Base-by-base conservation (phyloP, 2,113 vertebrate genomes). In the Corythornis cristatus region DNA sequence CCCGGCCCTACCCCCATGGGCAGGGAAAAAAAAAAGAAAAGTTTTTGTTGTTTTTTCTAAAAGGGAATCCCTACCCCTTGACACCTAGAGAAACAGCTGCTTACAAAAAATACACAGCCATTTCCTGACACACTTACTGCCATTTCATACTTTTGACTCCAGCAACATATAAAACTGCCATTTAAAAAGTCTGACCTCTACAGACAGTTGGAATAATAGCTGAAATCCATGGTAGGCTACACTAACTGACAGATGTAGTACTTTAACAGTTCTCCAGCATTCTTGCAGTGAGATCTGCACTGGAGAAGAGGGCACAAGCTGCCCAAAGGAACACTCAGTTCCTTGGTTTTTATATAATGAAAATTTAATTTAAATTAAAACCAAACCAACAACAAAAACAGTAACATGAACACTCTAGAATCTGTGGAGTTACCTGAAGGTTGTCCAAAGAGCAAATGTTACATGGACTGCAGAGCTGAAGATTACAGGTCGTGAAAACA, bases 301-400 rank as follows among this genome's bases (percentile, higher is more conserved):
- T 64, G 35, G 28, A 82, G 70, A 85, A 75, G 19, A 82, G 40
- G 11, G 19, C 17, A 33, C 11, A 28, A 35, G 12, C 20, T 74
- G 8, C 23, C 42, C 8, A 57, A 48, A 45, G n/a, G 20, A 74
- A 57, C 5, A 31, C 2, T 11, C 37, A 22, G 5, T 54, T 79
- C 13, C 9, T 40, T 62, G 16, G 17, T 48, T 4, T 29, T 72
- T 60, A 71, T 11, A 14, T 13, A 6, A 12, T 8, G 25, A 43
- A 72, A 79, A 26, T 4, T 25, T 4, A 8, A 17, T 31, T 64
- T 58, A 42, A 33, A 42, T 53, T 67, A 50, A 68, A 72, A 26
- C 5, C 11, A 19, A 6, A 5, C 4, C 35, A n/a, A 31, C 5
- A 29, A 43, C 12, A 35, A 3, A 0, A 8, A 2, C 22, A 35